phyloP scores from a whole-genome alignment of 1,140 invertebrate species.

The Belonocnema kinseyi region DNA sequence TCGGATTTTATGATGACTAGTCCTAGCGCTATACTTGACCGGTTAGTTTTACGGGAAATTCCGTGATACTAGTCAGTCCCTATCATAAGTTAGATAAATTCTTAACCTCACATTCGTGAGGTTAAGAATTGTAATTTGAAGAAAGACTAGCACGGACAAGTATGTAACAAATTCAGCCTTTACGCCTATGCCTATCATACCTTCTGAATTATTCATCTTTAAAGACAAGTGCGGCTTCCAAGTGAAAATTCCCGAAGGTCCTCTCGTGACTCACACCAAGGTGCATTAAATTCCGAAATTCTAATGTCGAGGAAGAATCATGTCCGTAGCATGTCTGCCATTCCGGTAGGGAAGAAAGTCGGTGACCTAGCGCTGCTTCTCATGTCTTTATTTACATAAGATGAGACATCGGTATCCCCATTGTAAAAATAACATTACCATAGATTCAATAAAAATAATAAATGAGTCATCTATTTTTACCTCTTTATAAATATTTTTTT shows the following conservation, averaged over 20 bases:
- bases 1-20: no score
- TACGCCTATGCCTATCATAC: neutral
- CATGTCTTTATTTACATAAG: neutral
- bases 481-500: no score
- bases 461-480: neutral
- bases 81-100: no score
- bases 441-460: neutral
- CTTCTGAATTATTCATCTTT: constrained; percentile 16
- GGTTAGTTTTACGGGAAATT: no score
- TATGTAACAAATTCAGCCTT: neutral
- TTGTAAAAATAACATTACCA: neutral
- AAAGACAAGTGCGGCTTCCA: constrained; percentile 6
- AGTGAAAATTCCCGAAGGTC: neutral
- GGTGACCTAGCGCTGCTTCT: neutral
- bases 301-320: neutral
- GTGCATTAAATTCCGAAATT: constrained; percentile 21
- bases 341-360: neutral
- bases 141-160: no score
- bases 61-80: no score
- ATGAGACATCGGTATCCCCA: neutral
- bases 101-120: no score
- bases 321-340: neutral
- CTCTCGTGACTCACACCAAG: constrained; percentile 1
- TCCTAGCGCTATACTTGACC: no score
- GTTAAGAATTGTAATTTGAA: no score